These are phyloP conservation scores for Hyppa rectilinea DNA, from an alignment of 2,888 invertebrate genomes.

Conservation along the genomic window DNA sequence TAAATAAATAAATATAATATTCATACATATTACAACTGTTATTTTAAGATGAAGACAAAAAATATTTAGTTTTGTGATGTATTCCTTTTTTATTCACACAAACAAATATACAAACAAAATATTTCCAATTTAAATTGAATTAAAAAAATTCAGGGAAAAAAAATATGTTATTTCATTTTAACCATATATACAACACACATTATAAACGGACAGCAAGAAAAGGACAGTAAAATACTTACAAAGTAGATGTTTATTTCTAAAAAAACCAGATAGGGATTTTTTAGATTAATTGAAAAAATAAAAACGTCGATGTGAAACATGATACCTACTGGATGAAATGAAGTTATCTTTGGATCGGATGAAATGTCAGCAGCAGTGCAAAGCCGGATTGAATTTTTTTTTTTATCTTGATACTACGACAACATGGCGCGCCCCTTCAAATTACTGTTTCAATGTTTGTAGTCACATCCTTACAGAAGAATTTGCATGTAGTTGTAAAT, in stretches of 20 bases:
- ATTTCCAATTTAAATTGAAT: no score
- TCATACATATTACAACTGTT: not conserved
- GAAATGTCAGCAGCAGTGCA: conserved; percentile 44
- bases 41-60: not conserved
- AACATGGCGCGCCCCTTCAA: no score
- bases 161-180: no score
- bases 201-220: no score
- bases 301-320: conserved; percentile 5
- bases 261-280: no score
- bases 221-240: no score
- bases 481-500: no score
- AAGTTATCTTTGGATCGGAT: conserved; percentile 42
- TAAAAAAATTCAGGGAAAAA: no score
- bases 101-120: not conserved
- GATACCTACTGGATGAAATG: conserved; percentile 18
- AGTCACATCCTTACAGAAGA: no score
- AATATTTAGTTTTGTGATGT: not conserved
- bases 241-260: no score
- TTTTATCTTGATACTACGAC: conserved; percentile 18
- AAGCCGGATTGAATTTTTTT: conserved; percentile 8
- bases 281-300: conserved; percentile 30
- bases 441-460: no score
- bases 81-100: not conserved
- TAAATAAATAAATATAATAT: not conserved
- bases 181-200: no score